Evolutionary conservation across 2,797 vertebrate species (phyloP).

Genomic region (Lutjanus argentimaculatus): DNA sequence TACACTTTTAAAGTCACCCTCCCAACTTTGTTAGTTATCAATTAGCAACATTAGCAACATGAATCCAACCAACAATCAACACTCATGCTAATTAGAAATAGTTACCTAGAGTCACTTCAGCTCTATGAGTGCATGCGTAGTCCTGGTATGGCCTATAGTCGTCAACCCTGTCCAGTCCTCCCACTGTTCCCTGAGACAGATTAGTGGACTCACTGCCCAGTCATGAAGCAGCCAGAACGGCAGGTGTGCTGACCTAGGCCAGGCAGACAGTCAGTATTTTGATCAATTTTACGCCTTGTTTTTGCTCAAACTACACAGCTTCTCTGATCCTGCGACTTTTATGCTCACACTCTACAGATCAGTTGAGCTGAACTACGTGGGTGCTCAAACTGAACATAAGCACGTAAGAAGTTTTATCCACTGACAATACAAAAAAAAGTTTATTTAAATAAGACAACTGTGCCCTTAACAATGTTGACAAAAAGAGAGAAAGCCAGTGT

Average conservation of each 20-base stretch:
- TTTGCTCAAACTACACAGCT: background rate
- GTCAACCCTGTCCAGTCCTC: background rate
- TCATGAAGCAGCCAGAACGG: constrained; percentile 13
- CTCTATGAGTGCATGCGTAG: background rate
- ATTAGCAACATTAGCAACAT: background rate
- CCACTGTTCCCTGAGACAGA: background rate
- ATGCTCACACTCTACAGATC: background rate
- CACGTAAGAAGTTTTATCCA: background rate
- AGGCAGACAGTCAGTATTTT: background rate
- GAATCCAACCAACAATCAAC: background rate
- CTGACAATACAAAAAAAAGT: background rate
- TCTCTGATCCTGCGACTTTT: background rate
- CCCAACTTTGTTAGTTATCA: background rate
- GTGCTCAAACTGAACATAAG: background rate
- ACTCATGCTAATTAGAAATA: background rate
- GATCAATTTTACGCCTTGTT: background rate
- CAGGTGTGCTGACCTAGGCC: background rate
- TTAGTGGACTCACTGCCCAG: constrained; percentile 1
- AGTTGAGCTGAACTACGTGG: background rate
- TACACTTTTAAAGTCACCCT: too few relatives aligned
- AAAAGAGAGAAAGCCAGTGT: background rate
- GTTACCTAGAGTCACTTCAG: background rate
- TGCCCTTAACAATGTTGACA: background rate
- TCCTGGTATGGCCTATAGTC: background rate
- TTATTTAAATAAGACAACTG: constrained; percentile 2